Evolutionary conservation across 1,140 invertebrate genomes (phyloP), one percentile per base, ranked within the genome.

Genomic region (Euwallacea fornicatus): DNA sequence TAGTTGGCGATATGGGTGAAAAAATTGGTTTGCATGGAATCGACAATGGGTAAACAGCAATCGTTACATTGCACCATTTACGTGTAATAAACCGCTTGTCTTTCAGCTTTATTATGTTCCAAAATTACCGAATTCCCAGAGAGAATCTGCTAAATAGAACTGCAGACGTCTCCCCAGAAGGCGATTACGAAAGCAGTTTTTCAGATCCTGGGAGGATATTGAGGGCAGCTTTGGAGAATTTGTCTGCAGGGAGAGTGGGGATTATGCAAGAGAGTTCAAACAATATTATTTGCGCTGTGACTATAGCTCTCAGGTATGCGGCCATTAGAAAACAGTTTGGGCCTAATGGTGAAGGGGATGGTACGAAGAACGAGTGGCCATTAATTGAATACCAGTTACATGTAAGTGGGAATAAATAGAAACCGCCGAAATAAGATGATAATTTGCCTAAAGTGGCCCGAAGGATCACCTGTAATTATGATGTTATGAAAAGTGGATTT

Each of bases 341-440:
- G 6, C 87, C 88, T 7, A 83, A 87, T 15, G 81, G 85, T 7
- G 81, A 85, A 42, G 85, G 85, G 66, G 84, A 85, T 63, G 55
- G 62, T 13, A 73, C 74, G 13, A 61, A 68, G 15, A 47, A 70
- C 43, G 94, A 97, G 83, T 85, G 90, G 67, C 89, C 95, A 21
- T 90, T 98, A 55, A 84, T 98, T 66, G 95, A 98, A 81, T 98
- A 98, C 85, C 94, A 93, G 80, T 83, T 95, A 66, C 94, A 94
- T 81, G 88, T 90, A 76, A 84, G 85, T 83, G 63, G 44, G 9
- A 50, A 11, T 6, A 50, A 50, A 50, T 2, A 50, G 46, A 11
- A 50, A 13, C 21, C 1, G 21, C 21, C 4, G 21, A 33, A 33
- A 33, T 33, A 2, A 47, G n/a, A 33, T 33, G 21, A 2, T 33